phyloP scores from a whole-genome alignment of 2,888 invertebrate species.

The Masnerella sp. region DNA sequence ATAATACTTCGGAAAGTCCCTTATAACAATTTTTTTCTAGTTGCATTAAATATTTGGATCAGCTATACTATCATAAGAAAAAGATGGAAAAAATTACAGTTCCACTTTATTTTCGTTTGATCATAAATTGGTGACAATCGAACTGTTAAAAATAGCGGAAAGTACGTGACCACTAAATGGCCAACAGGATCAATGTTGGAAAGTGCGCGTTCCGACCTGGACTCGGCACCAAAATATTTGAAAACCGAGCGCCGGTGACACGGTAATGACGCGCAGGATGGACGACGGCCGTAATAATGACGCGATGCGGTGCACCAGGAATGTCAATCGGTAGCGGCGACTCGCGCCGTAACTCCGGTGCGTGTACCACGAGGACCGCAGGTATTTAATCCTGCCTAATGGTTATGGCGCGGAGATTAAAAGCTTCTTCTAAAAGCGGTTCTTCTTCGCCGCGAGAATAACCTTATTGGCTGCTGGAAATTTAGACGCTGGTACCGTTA shows the following conservation, averaged over 20 bases:
- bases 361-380: constrained; percentile 66
- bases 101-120: too few species aligned
- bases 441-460: constrained; percentile 66
- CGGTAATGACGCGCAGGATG: constrained; percentile 40
- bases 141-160: too few species aligned
- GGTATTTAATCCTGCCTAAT: constrained; percentile 68
- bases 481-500: constrained; percentile 70
- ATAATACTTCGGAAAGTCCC: too few species aligned
- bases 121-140: too few species aligned
- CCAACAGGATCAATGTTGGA: too few species aligned
- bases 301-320: constrained; percentile 50
- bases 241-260: constrained; percentile 36
- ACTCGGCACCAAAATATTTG: constrained; percentile 40
- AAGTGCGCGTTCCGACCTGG: too few species aligned
- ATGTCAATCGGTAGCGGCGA: constrained; percentile 53
- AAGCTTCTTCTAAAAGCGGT: constrained; percentile 62
- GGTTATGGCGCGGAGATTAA: constrained; percentile 66
- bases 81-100: too few species aligned
- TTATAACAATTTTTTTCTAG: too few species aligned
- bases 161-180: too few species aligned
- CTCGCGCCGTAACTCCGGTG: constrained; percentile 57
- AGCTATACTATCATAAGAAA: too few species aligned
- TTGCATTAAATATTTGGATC: too few species aligned
- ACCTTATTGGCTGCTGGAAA: constrained; percentile 66
- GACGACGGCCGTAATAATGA: constrained; percentile 50